phyloP scores from a whole-genome alignment of 2,888 invertebrate species.

The Syrphus vitripennis region DNA sequence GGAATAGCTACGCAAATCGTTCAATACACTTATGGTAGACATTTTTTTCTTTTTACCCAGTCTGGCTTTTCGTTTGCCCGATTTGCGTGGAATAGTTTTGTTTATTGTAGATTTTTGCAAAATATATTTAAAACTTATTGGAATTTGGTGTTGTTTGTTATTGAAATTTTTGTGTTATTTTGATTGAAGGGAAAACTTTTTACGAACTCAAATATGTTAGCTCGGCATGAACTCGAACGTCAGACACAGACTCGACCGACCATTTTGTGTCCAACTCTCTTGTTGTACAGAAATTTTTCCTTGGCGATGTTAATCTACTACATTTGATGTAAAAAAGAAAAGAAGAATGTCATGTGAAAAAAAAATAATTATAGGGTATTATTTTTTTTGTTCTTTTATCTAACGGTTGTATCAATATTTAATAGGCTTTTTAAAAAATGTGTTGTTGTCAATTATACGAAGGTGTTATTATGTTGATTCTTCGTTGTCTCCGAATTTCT shows the following conservation, averaged over 20 bases:
- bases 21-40: constrained; percentile 75
- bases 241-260: constrained; percentile 73
- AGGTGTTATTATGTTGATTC: no score
- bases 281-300: constrained; percentile 65
- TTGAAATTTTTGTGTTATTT: constrained; percentile 43
- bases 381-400: background rate
- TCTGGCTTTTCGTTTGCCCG: background rate
- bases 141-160: constrained; percentile 52
- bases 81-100: background rate
- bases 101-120: background rate
- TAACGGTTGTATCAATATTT: no score
- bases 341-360: background rate
- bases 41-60: constrained; percentile 36
- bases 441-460: no score
- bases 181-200: constrained; percentile 48
- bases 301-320: background rate
- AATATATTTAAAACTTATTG: background rate
- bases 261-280: constrained; percentile 73
- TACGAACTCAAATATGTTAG: constrained; percentile 63
- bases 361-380: background rate
- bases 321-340: background rate
- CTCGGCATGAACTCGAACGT: constrained; percentile 75
- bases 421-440: no score
- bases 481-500: no score
- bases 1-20: constrained; percentile 79